Evolutionary conservation across 2,888 invertebrate species (phyloP).

Genomic region (Pimpla rufipes): DNA sequence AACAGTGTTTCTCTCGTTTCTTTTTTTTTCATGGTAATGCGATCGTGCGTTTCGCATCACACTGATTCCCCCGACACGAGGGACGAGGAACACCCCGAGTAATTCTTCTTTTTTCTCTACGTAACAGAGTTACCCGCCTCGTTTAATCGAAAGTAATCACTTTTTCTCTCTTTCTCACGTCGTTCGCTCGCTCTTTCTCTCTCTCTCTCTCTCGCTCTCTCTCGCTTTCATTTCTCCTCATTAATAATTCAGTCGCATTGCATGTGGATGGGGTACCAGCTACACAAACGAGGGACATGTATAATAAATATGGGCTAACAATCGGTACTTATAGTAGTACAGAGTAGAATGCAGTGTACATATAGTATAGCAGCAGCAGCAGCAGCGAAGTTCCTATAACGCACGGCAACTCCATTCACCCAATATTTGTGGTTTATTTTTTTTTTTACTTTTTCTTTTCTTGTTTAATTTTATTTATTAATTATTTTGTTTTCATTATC

Average conservation of each 20-base stretch:
- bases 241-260: conserved; percentile 74
- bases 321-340: conserved; percentile 78
- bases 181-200: conserved; percentile 30
- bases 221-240: conserved; percentile 56
- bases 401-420: conserved; percentile 74
- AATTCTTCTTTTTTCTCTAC: conserved; percentile 41
- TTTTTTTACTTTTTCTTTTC: conserved; percentile 51
- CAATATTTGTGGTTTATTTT: conserved; percentile 43
- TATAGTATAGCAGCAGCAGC: conserved; percentile 78
- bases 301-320: conserved; percentile 79
- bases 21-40: conserved; percentile 36
- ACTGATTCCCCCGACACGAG: conserved; percentile 42
- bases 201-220: conserved; percentile 29
- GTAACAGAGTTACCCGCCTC: conserved; percentile 48
- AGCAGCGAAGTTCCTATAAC: conserved; percentile 75
- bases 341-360: conserved; percentile 81
- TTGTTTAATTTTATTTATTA: conserved; percentile 12
- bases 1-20: conserved; percentile 61
- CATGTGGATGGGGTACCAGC: conserved; percentile 73
- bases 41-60: conserved; percentile 46
- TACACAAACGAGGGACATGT: conserved; percentile 82
- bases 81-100: conserved; percentile 41
- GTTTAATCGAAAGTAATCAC: conserved; percentile 55
- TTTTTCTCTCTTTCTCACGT: conserved; percentile 15
- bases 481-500: conserved; percentile 35